Conservation (phyloP, 1,140 invertebrate genomes). For the Calliopsis andreniformis region DNA sequence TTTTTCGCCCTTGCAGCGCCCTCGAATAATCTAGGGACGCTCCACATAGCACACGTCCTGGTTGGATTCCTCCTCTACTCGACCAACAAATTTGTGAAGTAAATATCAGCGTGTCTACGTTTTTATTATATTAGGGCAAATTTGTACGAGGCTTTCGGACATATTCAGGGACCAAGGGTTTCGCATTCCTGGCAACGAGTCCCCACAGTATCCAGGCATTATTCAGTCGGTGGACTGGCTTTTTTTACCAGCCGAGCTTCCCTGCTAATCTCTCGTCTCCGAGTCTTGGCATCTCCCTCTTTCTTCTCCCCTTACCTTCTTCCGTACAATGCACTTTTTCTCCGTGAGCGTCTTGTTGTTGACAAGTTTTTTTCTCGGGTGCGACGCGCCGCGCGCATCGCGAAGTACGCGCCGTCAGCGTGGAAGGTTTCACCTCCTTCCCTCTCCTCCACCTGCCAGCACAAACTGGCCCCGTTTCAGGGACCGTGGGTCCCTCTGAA, state of each 20-base stretch:
- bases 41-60: not conserved
- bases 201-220: slow-evolving; percentile 53
- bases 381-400: slow-evolving; percentile 50
- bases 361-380: slow-evolving; percentile 66
- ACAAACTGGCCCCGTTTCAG: slow-evolving; percentile 48
- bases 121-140: slow-evolving; percentile 55
- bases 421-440: slow-evolving; percentile 42
- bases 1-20: not conserved
- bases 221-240: slow-evolving; percentile 66
- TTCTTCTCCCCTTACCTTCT: slow-evolving; percentile 41
- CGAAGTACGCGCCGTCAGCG: slow-evolving; percentile 44
- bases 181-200: slow-evolving; percentile 65
- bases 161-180: slow-evolving; percentile 48
- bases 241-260: slow-evolving; percentile 57
- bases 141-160: slow-evolving; percentile 54
- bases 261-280: slow-evolving; percentile 70
- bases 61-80: slow-evolving; percentile 11
- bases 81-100: slow-evolving; percentile 31
- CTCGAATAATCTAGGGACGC: not conserved
- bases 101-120: slow-evolving; percentile 30
- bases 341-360: slow-evolving; percentile 57
- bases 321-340: slow-evolving; percentile 69
- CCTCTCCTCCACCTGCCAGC: not conserved
- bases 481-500: slow-evolving; percentile 61
- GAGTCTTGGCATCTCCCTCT: slow-evolving; percentile 28